Base-by-base conservation (phyloP, 2,888 invertebrate species). In the Cerceris rybyensis region DNA sequence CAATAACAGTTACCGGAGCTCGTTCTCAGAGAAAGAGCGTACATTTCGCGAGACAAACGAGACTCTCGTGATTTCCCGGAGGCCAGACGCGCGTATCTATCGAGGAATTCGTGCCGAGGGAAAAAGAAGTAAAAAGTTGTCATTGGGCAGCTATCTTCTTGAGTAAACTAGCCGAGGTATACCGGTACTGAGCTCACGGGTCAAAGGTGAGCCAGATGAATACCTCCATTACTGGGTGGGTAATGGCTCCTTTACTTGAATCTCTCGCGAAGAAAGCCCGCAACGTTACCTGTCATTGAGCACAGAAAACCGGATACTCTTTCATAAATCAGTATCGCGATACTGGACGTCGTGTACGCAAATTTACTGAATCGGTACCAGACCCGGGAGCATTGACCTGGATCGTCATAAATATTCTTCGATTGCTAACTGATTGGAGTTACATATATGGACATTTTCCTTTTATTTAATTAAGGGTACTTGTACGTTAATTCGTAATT, bases 141-240 rank as follows among this genome's bases (percentile, higher is more conserved):
- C 85, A 83, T 73, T 63, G 78, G 76, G 67, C 65, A 73, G 82
- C 86, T 87, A 89, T 90, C 86, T 89, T 43, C 82, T 82, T 86
- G 83, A 71, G 89, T 84, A 90, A 90, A 90, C 87, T 86, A 61
- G 82, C 81, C 75, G 61, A 50, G 80, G 70, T 64, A 79, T 80
- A 81, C 83, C 76, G 67, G 83, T 82, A 78, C 80, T 63, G 28
- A 70, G 70, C 66, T 74, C 66, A 58, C 75, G 80, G 85, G 88
- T 89, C 88, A 88, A 89, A 89, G 89, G 86, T 86, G 82, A 84
- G 73, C 81, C 58, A 66, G 80, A 78, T 90, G 89, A 90, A 91
- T 89, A 86, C 89, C 82, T 87, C 87, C 87, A 88, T 91, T 88
- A 88, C 86, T 69, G 74, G 77, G 74, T 61, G 61, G 82, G 77